These are phyloP conservation scores for Bucorvus abyssinicus DNA, from an alignment of 2,797 vertebrate species.

Conservation along the genomic window DNA sequence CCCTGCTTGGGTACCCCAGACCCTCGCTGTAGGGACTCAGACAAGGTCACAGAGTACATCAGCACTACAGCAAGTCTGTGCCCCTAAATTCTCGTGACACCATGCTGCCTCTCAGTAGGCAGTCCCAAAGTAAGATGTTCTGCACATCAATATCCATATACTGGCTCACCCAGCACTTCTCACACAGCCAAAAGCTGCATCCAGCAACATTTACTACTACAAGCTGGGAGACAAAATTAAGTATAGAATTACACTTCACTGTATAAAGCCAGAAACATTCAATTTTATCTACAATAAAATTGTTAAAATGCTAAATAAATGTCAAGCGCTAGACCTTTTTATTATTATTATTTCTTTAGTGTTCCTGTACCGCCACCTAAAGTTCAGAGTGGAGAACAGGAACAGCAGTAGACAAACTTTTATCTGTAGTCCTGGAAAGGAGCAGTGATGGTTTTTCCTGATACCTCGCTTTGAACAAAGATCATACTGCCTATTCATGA, in stretches of 20 bases:
- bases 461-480: not conserved
- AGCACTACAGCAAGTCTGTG: not conserved
- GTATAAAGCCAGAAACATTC: not conserved
- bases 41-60: not conserved
- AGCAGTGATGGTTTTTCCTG: not conserved
- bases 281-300: not conserved
- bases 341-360: not conserved
- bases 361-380: constrained; percentile 71
- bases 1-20: not conserved
- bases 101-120: not conserved
- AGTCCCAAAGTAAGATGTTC: not conserved
- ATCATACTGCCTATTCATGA: not conserved
- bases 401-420: not conserved
- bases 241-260: not conserved
- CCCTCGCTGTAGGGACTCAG: not conserved
- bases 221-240: not conserved
- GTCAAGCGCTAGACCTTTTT: not conserved
- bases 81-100: not conserved
- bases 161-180: not conserved
- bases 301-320: not conserved
- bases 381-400: constrained; percentile 16
- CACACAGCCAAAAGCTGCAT: not conserved
- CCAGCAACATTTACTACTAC: not conserved
- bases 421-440: not conserved
- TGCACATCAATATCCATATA: not conserved